phyloP scores from a whole-genome alignment of 2,113 vertebrate species.

The Nannospalax galili region DNA sequence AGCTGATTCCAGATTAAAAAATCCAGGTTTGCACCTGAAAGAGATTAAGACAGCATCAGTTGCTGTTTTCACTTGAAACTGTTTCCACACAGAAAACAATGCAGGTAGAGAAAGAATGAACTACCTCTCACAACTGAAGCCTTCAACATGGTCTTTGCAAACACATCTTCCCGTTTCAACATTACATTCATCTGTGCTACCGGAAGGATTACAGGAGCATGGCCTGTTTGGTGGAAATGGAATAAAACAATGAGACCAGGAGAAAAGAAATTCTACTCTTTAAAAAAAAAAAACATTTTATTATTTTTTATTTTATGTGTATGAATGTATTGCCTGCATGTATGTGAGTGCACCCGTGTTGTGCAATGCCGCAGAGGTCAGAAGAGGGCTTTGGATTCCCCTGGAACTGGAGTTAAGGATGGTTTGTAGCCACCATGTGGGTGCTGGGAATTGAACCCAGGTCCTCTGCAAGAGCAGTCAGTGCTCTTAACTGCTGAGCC shows the following conservation, averaged over 20 bases:
- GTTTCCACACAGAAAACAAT: neutral
- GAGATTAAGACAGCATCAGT: slow-evolving; percentile 30
- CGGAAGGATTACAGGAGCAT: slow-evolving; percentile 92
- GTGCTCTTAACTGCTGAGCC: too few relatives aligned
- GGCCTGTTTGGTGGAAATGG: slow-evolving; percentile 83
- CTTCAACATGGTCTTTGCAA: slow-evolving; percentile 96
- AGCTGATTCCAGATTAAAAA: slow-evolving; percentile 93
- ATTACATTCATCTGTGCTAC: slow-evolving; percentile 95
- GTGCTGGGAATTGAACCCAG: too few relatives aligned
- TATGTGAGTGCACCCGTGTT: too few relatives aligned
- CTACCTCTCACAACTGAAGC: slow-evolving; percentile 97
- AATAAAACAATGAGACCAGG: neutral
- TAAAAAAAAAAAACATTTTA: too few relatives aligned
- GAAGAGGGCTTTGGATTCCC: too few relatives aligned
- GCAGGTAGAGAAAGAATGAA: neutral
- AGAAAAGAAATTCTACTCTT: neutral
- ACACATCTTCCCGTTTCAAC: slow-evolving; percentile 93
- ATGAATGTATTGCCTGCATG: too few relatives aligned
- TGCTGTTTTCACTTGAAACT: neutral
- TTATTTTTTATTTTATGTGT: too few relatives aligned
- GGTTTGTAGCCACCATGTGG: too few relatives aligned
- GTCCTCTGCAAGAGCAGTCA: too few relatives aligned
- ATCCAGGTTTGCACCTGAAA: slow-evolving; percentile 96
- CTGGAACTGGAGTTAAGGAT: too few relatives aligned
- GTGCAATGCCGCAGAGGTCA: too few relatives aligned